Conservation (phyloP, 2,797 vertebrate species). For the Clamator glandarius region DNA sequence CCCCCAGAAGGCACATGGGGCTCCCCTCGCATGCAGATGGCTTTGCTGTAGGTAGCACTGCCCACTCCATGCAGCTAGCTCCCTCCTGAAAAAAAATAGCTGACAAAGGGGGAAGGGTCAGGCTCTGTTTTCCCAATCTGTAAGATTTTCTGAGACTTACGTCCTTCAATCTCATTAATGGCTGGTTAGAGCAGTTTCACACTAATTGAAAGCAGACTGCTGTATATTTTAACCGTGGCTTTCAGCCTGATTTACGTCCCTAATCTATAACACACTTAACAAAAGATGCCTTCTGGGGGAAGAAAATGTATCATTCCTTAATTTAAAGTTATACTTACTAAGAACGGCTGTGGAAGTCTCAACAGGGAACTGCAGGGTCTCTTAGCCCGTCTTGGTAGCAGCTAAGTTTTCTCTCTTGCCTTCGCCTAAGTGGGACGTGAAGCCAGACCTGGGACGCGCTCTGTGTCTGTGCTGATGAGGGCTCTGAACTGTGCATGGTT, state of each 20-base stretch:
- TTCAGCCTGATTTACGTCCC: constrained; percentile 4
- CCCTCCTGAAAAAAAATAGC: neutral
- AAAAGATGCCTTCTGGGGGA: neutral
- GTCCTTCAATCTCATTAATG: neutral
- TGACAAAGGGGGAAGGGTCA: neutral
- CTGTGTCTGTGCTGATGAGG: neutral
- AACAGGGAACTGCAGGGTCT: neutral
- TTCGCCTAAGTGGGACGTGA: neutral
- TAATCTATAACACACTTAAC: neutral
- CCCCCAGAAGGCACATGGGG: neutral
- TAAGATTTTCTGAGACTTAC: neutral
- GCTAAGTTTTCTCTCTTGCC: constrained; percentile 4
- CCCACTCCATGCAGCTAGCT: neutral
- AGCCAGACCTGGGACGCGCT: constrained; percentile 1
- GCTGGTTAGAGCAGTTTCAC: neutral
- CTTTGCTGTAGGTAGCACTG: constrained; percentile 30
- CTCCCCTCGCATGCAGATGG: neutral
- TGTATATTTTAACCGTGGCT: neutral
- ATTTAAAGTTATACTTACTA: constrained; percentile 46
- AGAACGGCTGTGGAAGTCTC: neutral
- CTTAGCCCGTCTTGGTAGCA: neutral
- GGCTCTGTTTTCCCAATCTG: neutral
- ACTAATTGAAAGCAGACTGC: neutral
- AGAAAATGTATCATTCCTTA: neutral
- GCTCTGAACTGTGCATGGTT: constrained; percentile 48